Conservation (phyloP, 2,888 invertebrate species). For the Homarus gammarus region DNA sequence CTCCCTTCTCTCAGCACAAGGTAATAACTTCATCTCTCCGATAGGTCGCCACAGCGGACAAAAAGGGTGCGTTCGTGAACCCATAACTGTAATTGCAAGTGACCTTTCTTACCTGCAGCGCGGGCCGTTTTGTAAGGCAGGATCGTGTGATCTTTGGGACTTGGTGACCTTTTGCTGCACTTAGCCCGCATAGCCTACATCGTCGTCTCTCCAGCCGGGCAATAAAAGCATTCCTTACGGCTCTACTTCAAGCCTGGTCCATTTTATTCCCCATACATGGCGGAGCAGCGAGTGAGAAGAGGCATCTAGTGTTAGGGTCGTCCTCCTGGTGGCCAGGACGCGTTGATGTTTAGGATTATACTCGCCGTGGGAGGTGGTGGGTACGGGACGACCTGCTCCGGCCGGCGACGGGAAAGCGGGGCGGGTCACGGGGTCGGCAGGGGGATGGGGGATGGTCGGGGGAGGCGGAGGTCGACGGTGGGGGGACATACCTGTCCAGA, state of each 20-base stretch:
- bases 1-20: not conserved
- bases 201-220: not conserved
- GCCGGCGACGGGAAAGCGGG: not conserved
- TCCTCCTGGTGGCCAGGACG: too few species aligned
- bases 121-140: conserved; percentile 18
- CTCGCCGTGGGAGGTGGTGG: not conserved
- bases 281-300: too few species aligned
- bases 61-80: conserved; percentile 24
- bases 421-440: conserved; percentile 2
- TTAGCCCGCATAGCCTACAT: conserved; percentile 21
- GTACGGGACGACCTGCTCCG: not conserved
- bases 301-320: too few species aligned
- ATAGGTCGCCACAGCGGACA: not conserved
- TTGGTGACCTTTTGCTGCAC: conserved; percentile 12
- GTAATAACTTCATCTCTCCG: not conserved
- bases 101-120: conserved; percentile 19
- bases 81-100: conserved; percentile 36
- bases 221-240: not conserved
- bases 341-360: too few species aligned
- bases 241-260: too few species aligned
- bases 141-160: conserved; percentile 31
- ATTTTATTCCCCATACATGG: too few species aligned
- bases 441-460: not conserved
- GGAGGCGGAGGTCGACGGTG: not conserved
- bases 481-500: not conserved